Evolutionary conservation across 2,797 vertebrate species (phyloP).

Genomic region (Pipistrellus pygmaeus): DNA sequence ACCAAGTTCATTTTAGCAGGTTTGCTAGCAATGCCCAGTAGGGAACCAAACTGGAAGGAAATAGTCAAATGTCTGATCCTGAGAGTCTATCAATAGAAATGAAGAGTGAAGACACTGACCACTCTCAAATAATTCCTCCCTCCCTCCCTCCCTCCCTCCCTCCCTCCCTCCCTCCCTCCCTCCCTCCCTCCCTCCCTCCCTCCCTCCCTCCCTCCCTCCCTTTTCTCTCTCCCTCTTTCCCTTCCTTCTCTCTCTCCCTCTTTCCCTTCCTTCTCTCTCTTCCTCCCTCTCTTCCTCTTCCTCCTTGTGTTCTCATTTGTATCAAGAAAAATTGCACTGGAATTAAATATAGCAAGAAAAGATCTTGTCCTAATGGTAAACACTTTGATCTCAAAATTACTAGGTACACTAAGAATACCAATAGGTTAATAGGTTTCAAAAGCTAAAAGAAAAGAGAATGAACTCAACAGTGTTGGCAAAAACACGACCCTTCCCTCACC

Average conservation of each 20-base stretch:
- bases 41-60: conserved; percentile 52
- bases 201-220: background rate
- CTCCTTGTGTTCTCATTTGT: background rate
- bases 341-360: conserved; percentile 53
- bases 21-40: background rate
- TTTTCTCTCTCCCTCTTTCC: fast-evolving
- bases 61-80: background rate
- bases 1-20: background rate
- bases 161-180: background rate
- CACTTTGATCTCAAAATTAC: conserved; percentile 60
- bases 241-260: fast-evolving
- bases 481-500: background rate
- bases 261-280: too few species aligned
- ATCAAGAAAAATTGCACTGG: background rate
- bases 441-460: conserved; percentile 17
- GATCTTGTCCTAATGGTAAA: conserved; percentile 22
- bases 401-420: conserved; percentile 14
- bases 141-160: background rate
- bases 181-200: background rate
- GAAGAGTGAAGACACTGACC: conserved; percentile 6
- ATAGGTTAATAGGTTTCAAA: background rate
- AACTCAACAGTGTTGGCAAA: background rate
- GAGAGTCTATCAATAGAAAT: background rate
- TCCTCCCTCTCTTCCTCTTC: background rate
- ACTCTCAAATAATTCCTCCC: background rate